Evolutionary conservation across 1,140 invertebrate genomes (phyloP).

Genomic region (Rhopalosiphum padi): DNA sequence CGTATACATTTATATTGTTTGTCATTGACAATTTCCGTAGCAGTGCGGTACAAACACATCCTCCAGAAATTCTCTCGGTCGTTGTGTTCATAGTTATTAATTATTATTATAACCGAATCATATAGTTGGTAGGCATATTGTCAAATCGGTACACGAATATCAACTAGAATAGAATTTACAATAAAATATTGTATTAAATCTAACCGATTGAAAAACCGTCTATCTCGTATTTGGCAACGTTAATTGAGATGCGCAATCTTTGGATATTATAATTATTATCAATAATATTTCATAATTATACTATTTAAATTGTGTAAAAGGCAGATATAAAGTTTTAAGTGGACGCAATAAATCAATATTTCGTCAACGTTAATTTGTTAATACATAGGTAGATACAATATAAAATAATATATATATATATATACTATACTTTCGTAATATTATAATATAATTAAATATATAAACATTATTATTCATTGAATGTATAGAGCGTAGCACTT

Average conservation of each 20-base stretch:
- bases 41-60: not conserved
- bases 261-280: not conserved
- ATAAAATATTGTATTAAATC: not conserved
- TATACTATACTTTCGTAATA: no score
- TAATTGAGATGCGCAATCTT: not conserved
- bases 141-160: no score
- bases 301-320: not conserved
- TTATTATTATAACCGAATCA: no score
- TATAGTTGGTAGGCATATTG: no score
- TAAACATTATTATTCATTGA: no score
- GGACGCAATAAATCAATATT: no score
- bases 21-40: not conserved
- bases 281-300: not conserved
- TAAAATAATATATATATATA: no score
- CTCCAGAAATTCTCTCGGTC: not conserved
- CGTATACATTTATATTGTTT: not conserved
- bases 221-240: not conserved
- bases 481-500: no score
- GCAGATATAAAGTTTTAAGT: not conserved
- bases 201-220: not conserved
- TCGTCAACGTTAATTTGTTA: not conserved
- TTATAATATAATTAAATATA: no score
- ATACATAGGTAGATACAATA: no score
- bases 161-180: not conserved
- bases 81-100: not conserved